Evolutionary conservation across 2,888 invertebrate genomes (phyloP).

Genomic region (Drosophila kambysellisi): DNA sequence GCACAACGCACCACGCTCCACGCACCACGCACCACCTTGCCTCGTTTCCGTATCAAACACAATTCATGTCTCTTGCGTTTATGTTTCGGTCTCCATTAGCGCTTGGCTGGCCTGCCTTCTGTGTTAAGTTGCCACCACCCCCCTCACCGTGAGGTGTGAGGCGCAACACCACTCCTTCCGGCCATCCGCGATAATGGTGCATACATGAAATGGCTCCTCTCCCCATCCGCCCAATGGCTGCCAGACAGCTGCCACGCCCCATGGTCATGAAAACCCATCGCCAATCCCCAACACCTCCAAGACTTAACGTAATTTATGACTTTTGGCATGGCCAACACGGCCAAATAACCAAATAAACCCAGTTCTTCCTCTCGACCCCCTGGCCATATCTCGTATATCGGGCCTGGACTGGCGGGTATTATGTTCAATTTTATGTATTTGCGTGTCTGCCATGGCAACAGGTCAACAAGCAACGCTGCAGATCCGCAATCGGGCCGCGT

Average conservation of each 20-base stretch:
- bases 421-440: slow-evolving; percentile 61
- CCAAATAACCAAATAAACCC: not conserved
- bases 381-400: not conserved
- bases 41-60: not conserved
- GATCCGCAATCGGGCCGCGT: slow-evolving; percentile 2
- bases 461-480: slow-evolving; percentile 43
- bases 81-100: not conserved
- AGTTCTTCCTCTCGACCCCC: not conserved
- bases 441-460: slow-evolving; percentile 61
- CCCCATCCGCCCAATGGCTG: not conserved
- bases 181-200: slow-evolving; percentile 38
- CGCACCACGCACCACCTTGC: not conserved
- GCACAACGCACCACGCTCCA: not conserved
- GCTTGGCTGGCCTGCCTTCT: slow-evolving; percentile 6
- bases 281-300: slow-evolving; percentile 17
- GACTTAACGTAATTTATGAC: slow-evolving; percentile 60
- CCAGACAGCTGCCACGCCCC: not conserved
- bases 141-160: too few species aligned
- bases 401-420: slow-evolving; percentile 34
- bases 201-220: slow-evolving; percentile 14
- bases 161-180: not conserved
- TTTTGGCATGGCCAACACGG: slow-evolving; percentile 34
- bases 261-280: slow-evolving; percentile 6
- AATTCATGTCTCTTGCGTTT: not conserved
- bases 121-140: slow-evolving; percentile 31